Evolutionary conservation across 2,113 vertebrate species (phyloP), one percentile per base, ranked within the genome.

Genomic region (Nannospalax galili): DNA sequence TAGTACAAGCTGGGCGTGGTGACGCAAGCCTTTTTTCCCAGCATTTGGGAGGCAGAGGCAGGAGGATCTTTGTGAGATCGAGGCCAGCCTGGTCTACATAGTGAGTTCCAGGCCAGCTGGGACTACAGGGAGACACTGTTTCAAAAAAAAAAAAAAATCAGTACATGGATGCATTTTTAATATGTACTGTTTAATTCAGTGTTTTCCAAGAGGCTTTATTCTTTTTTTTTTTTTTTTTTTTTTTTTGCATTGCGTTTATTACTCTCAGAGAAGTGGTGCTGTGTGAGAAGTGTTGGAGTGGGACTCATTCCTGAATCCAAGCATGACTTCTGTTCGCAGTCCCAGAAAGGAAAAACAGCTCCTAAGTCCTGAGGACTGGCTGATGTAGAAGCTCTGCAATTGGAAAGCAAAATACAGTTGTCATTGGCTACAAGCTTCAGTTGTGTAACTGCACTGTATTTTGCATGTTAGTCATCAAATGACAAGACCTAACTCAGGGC

Each of bases 121-220:
- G n/a, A n/a, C n/a, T n/a, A n/a, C n/a, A n/a, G n/a, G n/a, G n/a
- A n/a, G n/a, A n/a, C n/a, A n/a, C n/a, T n/a, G n/a, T n/a, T n/a
- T n/a, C n/a, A n/a, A n/a, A n/a, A n/a, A n/a, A n/a, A n/a, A n/a
- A n/a, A n/a, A n/a, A n/a, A n/a, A 11, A 17, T 58, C 9, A 64
- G 48, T 45, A n/a, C n/a, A 3, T 52, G 35, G 52, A 75, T 64
- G 35, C 42, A 17, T 56, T 91, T 17, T 81, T 72, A 84, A 48
- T 85, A 64, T 10, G 32, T 87, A 7, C 65, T 48, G 7, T n/a
- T 67, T 16, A 22, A 24, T 88, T 69, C 30, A 19, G 0, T 88
- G 67, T 95, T 88, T 95, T 90, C 78, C 2, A 64, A 67, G 79
- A 94, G 30, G 20, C 20, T 80, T 91, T 65, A 19, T 17, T 80